Base-by-base conservation (phyloP, 1,140 invertebrate species). In the Delia radicum region DNA sequence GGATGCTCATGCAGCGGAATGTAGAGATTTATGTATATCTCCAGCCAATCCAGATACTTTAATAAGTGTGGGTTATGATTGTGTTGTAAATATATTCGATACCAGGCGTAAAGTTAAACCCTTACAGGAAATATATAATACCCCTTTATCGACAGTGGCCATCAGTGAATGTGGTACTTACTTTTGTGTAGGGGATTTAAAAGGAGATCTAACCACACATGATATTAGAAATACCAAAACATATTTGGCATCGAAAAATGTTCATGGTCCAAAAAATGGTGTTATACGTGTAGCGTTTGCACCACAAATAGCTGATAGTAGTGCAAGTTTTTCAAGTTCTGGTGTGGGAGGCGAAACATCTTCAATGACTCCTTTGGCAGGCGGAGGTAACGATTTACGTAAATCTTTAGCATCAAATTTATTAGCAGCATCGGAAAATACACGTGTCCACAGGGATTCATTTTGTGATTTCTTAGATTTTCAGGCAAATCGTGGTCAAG, bases 71-170 rank as follows among this genome's bases (percentile, higher is more conserved):
- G 85, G 85, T 0, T 86, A 83, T 71, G 85, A 86, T 74, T 85
- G 81, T 73, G 79, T 79, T 31, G 81, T 86, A 3, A 86, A 86
- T 77, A 80, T 86, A 28, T 86, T 84, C 33, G 85, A 86, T 75
- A 80, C 80, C 28, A 74, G 85, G 0, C 77, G 79, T 2, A 82
- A 82, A n/a, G 79, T 77, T 0, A 74, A 79, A 0, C 72, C 79
- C 1, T 72, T 78, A n/a, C 79, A 81, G 10, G 24, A 84, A 26
- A 75, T 42, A 18, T 79, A 80, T 29, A 73, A 76, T 4, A 81
- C 81, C 79, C 85, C 85, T 0, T 28, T 85, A 13, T 85, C 83
- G 0, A 82, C 82, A 1, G 79, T 83, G 61, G 77, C 82, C 3
- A 37, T 83, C 0, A 83, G 82, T 62, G 81, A 84, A 28, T 86